Evolutionary conservation across 2,888 invertebrate genomes (phyloP).

Genomic region (Hydrotaea diabolus): DNA sequence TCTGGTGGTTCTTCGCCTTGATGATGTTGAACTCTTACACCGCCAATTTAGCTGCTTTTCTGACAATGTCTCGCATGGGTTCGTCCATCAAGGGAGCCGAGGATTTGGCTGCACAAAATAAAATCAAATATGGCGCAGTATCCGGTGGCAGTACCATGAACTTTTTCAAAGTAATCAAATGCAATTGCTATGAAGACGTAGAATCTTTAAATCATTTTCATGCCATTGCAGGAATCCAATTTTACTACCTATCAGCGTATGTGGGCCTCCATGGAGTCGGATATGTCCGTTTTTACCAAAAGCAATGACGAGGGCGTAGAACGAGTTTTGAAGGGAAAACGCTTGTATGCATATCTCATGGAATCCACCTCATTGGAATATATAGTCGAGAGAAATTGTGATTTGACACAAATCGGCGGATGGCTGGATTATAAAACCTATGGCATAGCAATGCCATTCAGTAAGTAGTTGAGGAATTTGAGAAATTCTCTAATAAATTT

Average conservation of each 20-base stretch:
- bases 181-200: conserved; percentile 19
- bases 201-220: no score
- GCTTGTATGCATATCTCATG: conserved; percentile 96
- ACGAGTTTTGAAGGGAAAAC: conserved; percentile 89
- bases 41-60: conserved; percentile 95
- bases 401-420: conserved; percentile 90
- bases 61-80: conserved; percentile 89
- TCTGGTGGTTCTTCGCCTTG: conserved; percentile 97
- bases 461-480: conserved; percentile 83
- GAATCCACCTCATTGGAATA: conserved; percentile 98
- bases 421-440: conserved; percentile 95
- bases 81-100: conserved; percentile 93
- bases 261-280: conserved; percentile 95
- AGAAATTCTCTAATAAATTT: not conserved
- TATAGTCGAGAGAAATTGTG: conserved; percentile 91
- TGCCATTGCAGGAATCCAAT: conserved; percentile 89
- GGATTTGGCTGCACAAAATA: conserved; percentile 95
- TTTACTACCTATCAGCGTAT: conserved; percentile 94
- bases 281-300: conserved; percentile 89
- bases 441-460: conserved; percentile 95
- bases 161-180: conserved; percentile 89
- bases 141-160: conserved; percentile 92
- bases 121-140: conserved; percentile 98
- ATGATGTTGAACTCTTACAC: conserved; percentile 97
- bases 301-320: conserved; percentile 94